phyloP scores from a whole-genome alignment of 2,113 vertebrate genomes.

The Stictonetta naevosa region DNA sequence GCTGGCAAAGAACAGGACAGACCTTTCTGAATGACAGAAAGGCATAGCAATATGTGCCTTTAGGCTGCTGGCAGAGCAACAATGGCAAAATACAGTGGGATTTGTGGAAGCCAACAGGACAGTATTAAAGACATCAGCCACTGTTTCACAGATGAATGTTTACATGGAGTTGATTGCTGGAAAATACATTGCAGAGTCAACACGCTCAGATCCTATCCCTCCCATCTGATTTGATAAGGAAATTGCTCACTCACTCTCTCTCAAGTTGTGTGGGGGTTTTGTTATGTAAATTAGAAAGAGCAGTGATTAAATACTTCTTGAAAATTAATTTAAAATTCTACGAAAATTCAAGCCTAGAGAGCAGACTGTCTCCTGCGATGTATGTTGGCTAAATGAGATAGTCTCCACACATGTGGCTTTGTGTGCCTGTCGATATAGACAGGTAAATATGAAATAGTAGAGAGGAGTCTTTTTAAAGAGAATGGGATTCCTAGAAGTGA shows the following conservation, averaged over 20 bases:
- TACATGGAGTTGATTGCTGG: background rate
- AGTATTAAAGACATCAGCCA: background rate
- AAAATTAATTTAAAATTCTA: background rate
- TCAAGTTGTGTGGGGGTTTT: background rate
- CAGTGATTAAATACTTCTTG: background rate
- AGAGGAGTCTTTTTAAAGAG: background rate
- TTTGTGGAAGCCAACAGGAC: background rate
- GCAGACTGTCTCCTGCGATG: background rate
- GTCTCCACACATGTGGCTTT: fast-evolving
- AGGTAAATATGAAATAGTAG: background rate
- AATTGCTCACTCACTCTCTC: background rate
- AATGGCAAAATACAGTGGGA: background rate
- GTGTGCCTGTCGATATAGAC: background rate
- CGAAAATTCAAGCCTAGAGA: background rate
- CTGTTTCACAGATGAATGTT: background rate
- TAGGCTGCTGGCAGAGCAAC: background rate
- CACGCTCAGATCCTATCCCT: background rate
- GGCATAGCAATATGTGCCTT: background rate
- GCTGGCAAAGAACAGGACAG: background rate
- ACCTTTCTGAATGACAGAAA: background rate
- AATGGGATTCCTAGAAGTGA: background rate
- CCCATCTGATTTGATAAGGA: no score
- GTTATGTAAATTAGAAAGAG: background rate
- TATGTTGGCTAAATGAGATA: no score
- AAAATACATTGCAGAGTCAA: background rate